These are phyloP conservation scores for Carcina quercana DNA, from an alignment of 2,888 invertebrate genomes.

Conservation along the genomic window DNA sequence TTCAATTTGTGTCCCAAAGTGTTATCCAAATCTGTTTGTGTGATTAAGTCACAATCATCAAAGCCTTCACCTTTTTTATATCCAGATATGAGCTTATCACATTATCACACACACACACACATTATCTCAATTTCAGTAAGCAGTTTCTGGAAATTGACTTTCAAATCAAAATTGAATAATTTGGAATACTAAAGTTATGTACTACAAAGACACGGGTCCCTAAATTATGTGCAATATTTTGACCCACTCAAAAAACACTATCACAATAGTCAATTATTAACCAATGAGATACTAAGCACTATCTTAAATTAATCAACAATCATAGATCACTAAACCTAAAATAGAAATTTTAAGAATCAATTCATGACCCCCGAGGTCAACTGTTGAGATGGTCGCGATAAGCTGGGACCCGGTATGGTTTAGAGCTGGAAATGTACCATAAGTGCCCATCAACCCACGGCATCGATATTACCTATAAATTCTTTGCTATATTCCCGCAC, in stretches of 20 bases:
- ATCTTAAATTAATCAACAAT: background rate
- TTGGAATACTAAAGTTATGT: too few species aligned
- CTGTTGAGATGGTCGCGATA: slow-evolving; percentile 40
- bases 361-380: slow-evolving; percentile 59
- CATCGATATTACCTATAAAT: slow-evolving; percentile 66
- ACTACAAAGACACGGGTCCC: background rate
- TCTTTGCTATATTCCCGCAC: slow-evolving; percentile 50
- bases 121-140: too few species aligned
- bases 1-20: background rate
- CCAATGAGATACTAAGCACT: background rate
- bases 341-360: slow-evolving; percentile 64
- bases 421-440: slow-evolving; percentile 38
- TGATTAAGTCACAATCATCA: too few species aligned
- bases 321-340: slow-evolving; percentile 25
- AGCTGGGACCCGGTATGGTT: slow-evolving; percentile 30
- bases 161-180: too few species aligned
- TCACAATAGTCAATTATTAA: background rate
- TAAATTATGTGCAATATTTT: background rate
- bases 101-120: too few species aligned
- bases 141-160: too few species aligned
- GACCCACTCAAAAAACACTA: background rate
- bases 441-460: slow-evolving; percentile 49
- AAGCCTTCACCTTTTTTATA: too few species aligned
- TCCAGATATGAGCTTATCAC: too few species aligned
- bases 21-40: background rate